phyloP scores from a whole-genome alignment of 2,888 invertebrate genomes.

The Pterostichus niger region DNA sequence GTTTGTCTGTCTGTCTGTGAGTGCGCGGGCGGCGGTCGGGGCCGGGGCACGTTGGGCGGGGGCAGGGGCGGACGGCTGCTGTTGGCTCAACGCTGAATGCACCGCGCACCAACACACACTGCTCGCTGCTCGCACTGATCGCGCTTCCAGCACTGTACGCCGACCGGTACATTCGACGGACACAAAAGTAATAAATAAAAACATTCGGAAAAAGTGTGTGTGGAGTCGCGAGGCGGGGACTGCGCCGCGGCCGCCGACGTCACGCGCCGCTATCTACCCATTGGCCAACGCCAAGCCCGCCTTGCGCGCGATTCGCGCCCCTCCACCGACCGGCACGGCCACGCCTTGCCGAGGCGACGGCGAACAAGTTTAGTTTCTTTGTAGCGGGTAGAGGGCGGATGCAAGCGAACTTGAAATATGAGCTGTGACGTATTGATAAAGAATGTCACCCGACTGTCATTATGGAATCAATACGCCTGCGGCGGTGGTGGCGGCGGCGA shows the following conservation, averaged over 20 bases:
- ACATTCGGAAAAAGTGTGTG: conserved; percentile 79
- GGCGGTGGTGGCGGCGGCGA: conserved; percentile 31
- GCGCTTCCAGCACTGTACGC: conserved; percentile 71
- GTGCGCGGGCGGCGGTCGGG: conserved; percentile 70
- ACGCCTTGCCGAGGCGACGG: conserved; percentile 73
- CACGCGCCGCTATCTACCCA: conserved; percentile 80
- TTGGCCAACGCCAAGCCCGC: conserved; percentile 76
- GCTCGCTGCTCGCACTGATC: conserved; percentile 67
- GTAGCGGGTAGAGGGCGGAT: conserved; percentile 78
- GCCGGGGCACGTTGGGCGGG: conserved; percentile 70
- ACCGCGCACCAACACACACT: conserved; percentile 69
- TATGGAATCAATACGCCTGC: conserved; percentile 77
- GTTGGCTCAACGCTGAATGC: conserved; percentile 56
- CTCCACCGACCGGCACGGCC: conserved; percentile 72
- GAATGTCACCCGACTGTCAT: conserved; percentile 85
- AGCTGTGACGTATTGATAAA: conserved; percentile 81
- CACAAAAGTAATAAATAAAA: conserved; percentile 88
- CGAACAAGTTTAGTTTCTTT: conserved; percentile 81
- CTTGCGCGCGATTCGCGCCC: conserved; percentile 73
- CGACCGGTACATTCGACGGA: conserved; percentile 84
- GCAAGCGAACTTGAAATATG: conserved; percentile 78
- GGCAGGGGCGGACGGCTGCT: conserved; percentile 1
- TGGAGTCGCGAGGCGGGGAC: conserved; percentile 74
- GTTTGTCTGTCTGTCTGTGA: conserved; percentile 75
- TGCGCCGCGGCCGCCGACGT: conserved; percentile 69